Evolutionary conservation across 2,113 vertebrate genomes (phyloP).

Genomic region (Pagrus major): DNA sequence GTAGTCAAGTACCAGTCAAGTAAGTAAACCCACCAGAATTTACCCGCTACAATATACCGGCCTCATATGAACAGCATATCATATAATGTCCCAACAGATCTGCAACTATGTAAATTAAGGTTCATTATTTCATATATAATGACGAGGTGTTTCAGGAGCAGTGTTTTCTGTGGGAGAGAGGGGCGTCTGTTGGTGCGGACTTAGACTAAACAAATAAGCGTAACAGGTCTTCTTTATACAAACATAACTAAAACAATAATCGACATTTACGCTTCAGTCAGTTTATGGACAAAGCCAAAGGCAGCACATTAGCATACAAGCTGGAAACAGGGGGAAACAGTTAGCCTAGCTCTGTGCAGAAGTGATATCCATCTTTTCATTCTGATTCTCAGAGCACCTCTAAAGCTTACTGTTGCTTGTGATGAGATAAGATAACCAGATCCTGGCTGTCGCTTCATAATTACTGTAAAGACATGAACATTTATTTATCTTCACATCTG

Average conservation of each 20-base stretch:
- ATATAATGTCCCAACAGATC: not conserved
- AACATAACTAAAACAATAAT: too few species aligned
- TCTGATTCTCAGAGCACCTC: too few species aligned
- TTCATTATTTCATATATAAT: too few species aligned
- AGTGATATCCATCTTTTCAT: too few species aligned
- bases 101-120: not conserved
- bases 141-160: too few species aligned
- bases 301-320: not conserved
- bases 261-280: too few species aligned
- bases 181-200: too few species aligned
- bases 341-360: not conserved
- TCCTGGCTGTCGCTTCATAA: not conserved
- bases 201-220: too few species aligned
- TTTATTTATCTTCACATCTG: not conserved
- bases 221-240: too few species aligned
- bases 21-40: not conserved
- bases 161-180: too few species aligned
- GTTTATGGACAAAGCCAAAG: too few species aligned
- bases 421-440: not conserved
- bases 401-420: not conserved
- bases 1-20: not conserved
- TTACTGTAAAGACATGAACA: not conserved
- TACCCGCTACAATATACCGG: not conserved
- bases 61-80: not conserved
- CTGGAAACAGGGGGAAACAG: too few species aligned